phyloP scores from a whole-genome alignment of 2,797 vertebrate genomes.

The Selene dorsalis region DNA sequence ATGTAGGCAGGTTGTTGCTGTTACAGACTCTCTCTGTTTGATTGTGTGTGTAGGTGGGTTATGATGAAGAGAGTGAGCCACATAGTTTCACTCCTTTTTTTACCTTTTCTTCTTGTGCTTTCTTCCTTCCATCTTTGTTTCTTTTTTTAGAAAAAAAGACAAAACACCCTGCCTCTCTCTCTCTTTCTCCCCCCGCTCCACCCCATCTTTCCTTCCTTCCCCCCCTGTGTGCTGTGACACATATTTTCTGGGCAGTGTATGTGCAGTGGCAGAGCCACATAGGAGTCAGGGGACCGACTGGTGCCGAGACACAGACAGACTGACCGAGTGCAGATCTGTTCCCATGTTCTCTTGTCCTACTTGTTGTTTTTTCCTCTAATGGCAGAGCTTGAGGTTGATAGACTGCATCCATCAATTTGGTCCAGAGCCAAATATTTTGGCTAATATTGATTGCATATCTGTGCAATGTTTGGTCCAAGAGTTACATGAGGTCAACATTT shows the following conservation, averaged over 20 bases:
- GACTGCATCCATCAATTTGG: neutral
- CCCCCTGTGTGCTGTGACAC: constrained; percentile 46
- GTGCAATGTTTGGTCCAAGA: no score
- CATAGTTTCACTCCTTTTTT: constrained; percentile 22
- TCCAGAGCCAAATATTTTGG: constrained; percentile 10
- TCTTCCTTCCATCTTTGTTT: neutral
- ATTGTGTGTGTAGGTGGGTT: constrained; percentile 28
- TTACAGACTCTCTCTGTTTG: constrained; percentile 21
- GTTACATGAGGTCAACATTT: neutral
- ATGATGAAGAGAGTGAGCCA: constrained; percentile 35
- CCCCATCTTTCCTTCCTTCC: neutral
- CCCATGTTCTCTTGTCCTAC: neutral
- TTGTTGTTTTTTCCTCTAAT: constrained; percentile 9
- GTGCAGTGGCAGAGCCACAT: constrained; percentile 44
- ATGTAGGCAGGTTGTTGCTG: constrained; percentile 30
- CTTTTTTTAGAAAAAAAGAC: neutral
- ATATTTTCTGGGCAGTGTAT: constrained; percentile 63
- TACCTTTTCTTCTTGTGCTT: neutral
- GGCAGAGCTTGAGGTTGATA: constrained; percentile 13
- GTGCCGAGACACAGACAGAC: constrained; percentile 28
- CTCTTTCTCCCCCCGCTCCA: neutral
- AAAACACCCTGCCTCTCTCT: neutral
- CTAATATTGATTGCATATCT: neutral
- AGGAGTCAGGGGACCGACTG: constrained; percentile 50
- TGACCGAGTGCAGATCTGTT: constrained; percentile 22